Conservation (phyloP, 2,113 vertebrate species). For the Lates calcarifer region DNA sequence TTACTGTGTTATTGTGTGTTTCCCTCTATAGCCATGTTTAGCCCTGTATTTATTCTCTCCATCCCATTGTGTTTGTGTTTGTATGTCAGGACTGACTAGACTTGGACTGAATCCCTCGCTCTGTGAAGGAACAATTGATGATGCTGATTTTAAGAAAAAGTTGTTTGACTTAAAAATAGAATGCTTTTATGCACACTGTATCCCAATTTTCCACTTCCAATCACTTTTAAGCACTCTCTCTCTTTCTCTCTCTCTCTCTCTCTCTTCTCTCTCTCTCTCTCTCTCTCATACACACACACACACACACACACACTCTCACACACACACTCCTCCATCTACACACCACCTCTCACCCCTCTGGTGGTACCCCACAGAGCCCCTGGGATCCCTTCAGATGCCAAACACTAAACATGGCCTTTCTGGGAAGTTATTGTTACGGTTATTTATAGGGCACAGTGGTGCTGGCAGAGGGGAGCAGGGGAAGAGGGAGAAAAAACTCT, state of each 20-base stretch:
- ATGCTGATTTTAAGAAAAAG: not conserved
- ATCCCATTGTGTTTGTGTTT: constrained; percentile 42
- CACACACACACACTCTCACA: not conserved
- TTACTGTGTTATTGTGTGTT: constrained; percentile 19
- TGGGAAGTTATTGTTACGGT: constrained; percentile 73
- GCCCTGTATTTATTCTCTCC: constrained; percentile 28
- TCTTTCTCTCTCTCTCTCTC: not conserved
- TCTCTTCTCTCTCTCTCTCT: not conserved
- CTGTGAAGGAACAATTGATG: not conserved
- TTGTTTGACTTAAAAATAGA: not conserved
- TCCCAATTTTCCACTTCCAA: constrained; percentile 7
- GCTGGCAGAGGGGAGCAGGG: constrained; percentile 47
- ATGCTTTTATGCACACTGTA: not conserved
- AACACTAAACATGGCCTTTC: constrained; percentile 72
- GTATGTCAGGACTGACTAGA: constrained; percentile 13
- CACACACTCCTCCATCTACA: constrained; percentile 39
- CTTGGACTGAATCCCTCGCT: not conserved
- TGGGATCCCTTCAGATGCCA: constrained; percentile 64
- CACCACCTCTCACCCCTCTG: constrained; percentile 49
- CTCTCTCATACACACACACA: not conserved
- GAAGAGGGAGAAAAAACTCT: not conserved
- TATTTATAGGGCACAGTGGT: constrained; percentile 73
- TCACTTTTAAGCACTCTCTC: not conserved
- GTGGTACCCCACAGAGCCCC: constrained; percentile 56
- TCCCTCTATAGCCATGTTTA: constrained; percentile 31